Evolutionary conservation across 2,888 invertebrate genomes (phyloP), one percentile per base, ranked within the genome.

Genomic region (Orchestes rusci): DNA sequence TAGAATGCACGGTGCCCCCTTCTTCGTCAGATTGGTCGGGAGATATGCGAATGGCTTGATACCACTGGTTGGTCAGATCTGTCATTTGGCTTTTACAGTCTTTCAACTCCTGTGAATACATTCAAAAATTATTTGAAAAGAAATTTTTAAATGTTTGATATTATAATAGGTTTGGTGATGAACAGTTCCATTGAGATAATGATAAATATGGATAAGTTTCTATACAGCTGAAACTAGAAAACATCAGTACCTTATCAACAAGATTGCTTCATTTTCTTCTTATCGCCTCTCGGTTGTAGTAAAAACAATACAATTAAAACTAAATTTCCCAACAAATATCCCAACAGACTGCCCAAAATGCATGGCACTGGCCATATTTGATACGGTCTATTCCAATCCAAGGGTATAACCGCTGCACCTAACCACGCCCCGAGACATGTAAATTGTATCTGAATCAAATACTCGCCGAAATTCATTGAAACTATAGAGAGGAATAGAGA

Each of bases 81-180:
- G 90, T 89, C 92, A 96, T 94, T 71, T 95, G 94, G 55, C 87
- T 90, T 68, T 91, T 91, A 63, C 95, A 95, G 68, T 96, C 95
- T 64, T 90, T 88, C 52, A 95, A 70, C 71, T 96, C 95, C 83
- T 90, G 27, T 23, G 29, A 39, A 31, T n/a, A 31, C 3, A 27
- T 27, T n/a, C n/a, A n/a, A n/a, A n/a, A n/a, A n/a, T n/a, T 27
- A 16, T 16, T n/a, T 35, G 7, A 2, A 10, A 38, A 35, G 16
- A n/a, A 13, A 27, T 37, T 13, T 2, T 13, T 23, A 31, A 2
- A n/a, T n/a, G n/a, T n/a, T n/a, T n/a, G n/a, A n/a, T n/a, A n/a
- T n/a, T n/a, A n/a, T n/a, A n/a, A n/a, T n/a, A n/a, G n/a, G n/a
- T n/a, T n/a, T n/a, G n/a, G n/a, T n/a, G n/a, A n/a, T n/a, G n/a